Conservation (phyloP, 1,140 invertebrate genomes). For the Globodera ellingtonae region DNA sequence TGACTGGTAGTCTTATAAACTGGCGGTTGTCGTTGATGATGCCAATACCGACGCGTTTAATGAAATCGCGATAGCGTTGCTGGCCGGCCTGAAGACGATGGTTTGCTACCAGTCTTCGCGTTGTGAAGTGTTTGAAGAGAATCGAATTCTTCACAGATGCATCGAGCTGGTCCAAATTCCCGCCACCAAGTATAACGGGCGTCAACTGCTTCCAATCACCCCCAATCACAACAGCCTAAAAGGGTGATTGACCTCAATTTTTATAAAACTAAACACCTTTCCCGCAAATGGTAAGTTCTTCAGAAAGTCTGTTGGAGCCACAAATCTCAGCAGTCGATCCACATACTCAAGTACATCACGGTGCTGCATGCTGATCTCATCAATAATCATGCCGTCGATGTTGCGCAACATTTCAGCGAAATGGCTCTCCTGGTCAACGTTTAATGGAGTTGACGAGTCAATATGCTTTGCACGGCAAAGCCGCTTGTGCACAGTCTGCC, state of each 20-base stretch:
- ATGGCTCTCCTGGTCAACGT: neutral
- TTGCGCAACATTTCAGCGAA: neutral
- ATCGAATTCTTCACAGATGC: neutral
- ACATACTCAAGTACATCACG: slow-evolving; percentile 8
- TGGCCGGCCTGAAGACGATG: neutral
- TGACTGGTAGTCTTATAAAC: neutral
- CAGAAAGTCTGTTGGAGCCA: neutral
- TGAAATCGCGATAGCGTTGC: slow-evolving; percentile 3
- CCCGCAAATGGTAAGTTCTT: neutral
- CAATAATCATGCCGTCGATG: slow-evolving; percentile 3
- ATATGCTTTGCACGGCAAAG: neutral
- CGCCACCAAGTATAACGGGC: neutral
- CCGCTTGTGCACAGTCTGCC: neutral
- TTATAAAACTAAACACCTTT: neutral
- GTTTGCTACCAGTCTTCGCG: neutral
- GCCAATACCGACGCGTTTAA: neutral
- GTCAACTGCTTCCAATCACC: slow-evolving; percentile 8
- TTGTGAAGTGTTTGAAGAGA: neutral
- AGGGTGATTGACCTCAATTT: too few species aligned
- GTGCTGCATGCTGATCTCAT: slow-evolving; percentile 8
- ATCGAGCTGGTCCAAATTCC: neutral
- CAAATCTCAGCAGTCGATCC: neutral
- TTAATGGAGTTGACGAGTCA: neutral
- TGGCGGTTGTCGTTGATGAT: neutral
- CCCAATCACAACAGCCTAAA: neutral